These are phyloP conservation scores for Laterallus jamaicensis DNA, from an alignment of 2,113 vertebrate genomes.

Conservation along the genomic window DNA sequence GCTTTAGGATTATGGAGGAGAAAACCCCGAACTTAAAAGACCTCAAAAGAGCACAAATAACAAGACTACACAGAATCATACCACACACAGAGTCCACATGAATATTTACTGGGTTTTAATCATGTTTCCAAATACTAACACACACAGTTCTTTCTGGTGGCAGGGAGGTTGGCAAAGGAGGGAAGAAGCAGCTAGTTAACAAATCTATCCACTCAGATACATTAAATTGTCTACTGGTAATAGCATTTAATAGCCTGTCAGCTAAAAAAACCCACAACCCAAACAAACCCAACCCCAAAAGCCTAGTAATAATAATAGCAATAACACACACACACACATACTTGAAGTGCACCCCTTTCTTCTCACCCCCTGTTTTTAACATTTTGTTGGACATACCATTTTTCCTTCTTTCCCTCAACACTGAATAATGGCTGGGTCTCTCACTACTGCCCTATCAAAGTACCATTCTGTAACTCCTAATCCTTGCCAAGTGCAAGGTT, in stretches of 20 bases:
- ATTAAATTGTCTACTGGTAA: background rate
- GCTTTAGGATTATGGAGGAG: background rate
- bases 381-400: background rate
- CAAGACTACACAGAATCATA: background rate
- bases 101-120: background rate
- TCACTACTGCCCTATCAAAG: background rate
- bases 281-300: too few species aligned
- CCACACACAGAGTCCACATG: rapidly evolving
- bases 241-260: background rate
- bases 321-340: background rate
- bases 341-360: background rate
- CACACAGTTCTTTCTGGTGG: background rate
- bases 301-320: background rate
- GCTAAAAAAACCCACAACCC: too few species aligned
- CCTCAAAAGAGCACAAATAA: background rate
- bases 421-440: background rate
- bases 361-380: background rate
- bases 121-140: background rate
- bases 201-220: background rate
- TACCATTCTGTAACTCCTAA: background rate
- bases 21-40: background rate
- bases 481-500: background rate
- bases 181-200: background rate
- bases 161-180: background rate
- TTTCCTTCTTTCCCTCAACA: background rate